Evolutionary conservation across 2,113 vertebrate genomes (phyloP).

Genomic region (Syrrhaptes paradoxus): DNA sequence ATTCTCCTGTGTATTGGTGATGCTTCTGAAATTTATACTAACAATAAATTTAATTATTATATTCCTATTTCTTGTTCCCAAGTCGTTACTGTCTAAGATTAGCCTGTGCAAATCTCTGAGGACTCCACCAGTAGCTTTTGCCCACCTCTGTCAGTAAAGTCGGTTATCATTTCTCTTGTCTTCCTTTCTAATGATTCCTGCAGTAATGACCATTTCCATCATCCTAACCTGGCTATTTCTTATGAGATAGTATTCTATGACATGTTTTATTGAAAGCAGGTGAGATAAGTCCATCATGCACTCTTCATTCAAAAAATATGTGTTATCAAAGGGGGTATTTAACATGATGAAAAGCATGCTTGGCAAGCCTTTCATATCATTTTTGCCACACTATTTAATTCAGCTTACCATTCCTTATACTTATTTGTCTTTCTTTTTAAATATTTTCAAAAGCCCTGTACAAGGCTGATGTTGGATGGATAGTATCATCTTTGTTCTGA

Average conservation of each 20-base stretch:
- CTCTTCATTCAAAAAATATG: background rate
- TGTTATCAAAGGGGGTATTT: background rate
- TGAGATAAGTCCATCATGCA: background rate
- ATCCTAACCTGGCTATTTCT: background rate
- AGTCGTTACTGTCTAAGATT: background rate
- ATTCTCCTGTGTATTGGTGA: background rate
- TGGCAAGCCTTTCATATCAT: rapidly evolving
- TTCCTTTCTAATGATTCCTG: background rate
- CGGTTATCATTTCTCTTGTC: background rate
- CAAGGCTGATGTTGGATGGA: background rate
- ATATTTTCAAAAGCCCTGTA: background rate
- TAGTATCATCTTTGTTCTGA: background rate
- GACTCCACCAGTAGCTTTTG: background rate
- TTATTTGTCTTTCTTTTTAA: background rate
- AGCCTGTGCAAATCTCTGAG: background rate
- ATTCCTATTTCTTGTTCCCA: background rate
- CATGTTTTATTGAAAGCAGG: background rate
- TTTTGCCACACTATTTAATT: background rate
- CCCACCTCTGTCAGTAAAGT: background rate
- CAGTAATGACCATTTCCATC: background rate
- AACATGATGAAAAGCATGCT: background rate
- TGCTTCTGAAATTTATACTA: background rate
- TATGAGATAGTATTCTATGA: background rate
- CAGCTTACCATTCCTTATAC: background rate
- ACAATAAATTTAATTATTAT: background rate